Evolutionary conservation across 2,888 invertebrate genomes (phyloP), one percentile per base, ranked within the genome.

Genomic region (Achlya flavicornis): DNA sequence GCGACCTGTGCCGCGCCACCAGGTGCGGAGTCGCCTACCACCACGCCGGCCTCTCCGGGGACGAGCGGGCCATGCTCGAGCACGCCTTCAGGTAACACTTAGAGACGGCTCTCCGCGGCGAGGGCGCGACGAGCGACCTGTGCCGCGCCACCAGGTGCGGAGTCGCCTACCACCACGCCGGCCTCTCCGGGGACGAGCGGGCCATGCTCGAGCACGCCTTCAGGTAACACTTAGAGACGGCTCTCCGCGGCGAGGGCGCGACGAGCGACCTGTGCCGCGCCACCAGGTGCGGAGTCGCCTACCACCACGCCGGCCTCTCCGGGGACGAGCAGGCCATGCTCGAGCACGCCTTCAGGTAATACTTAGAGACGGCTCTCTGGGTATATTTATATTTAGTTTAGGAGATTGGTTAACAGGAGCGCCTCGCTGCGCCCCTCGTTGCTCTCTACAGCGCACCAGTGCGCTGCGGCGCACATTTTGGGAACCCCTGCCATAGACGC

Each of bases 81-180:
- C 97, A 97, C 64, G 97, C 96, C 1, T 98, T 97, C 86, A 85
- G 92, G 93, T 91, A 64, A 33, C 4, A 33, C 33, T 33, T 5
- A 33, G 72, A 73, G 69, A 86, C 91, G 61, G 96, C 96, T 10
- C 83, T 98, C 46, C 86, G 93, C 57, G 91, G 91, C 32, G 97
- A 97, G 83, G 96, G 97, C 12, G 95, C 95, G 35, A 94, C 96
- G 78, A 94, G 95, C 0, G 95, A 74, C 1, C 91, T 98, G 71
- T 87, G 92, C 48, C 94, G 94, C 63, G 96, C 96, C 1, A 95
- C 97, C 63, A 95, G 95, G 33, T 97, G 92, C 89, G 99, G 99
- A 2, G 94, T 99, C 33, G 99, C 97, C 11, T 99, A 97, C 92
- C 99, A 99, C 89, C 99, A 99, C 93, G 97, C 97, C 16, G 97